Evolutionary conservation across 2,113 vertebrate genomes (phyloP).

Genomic region (Nematolebias whitei): DNA sequence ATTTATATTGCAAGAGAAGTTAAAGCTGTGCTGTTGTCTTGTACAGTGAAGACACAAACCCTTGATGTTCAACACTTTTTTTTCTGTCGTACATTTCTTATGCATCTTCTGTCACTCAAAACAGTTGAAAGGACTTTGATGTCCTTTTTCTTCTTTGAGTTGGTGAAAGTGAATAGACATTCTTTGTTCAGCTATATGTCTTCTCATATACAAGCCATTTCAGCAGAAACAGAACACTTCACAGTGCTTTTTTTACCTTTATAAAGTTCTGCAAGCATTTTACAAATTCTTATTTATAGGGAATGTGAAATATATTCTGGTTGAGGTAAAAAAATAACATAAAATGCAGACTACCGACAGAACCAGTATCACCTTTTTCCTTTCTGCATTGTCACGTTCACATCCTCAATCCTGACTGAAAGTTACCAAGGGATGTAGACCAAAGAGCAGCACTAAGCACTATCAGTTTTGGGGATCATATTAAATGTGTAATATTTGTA

Average conservation of each 20-base stretch:
- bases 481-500: constrained; percentile 50
- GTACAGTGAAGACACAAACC: not conserved
- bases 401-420: constrained; percentile 9
- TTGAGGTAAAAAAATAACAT: too few species aligned
- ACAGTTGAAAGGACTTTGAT: constrained; percentile 10
- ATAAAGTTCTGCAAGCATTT: not conserved
- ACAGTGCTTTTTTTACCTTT: constrained; percentile 12
- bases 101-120: constrained; percentile 25
- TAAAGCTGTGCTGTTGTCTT: not conserved
- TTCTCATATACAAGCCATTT: not conserved
- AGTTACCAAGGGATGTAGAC: constrained; percentile 17
- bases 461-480: constrained; percentile 42
- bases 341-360: not conserved
- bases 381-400: constrained; percentile 30
- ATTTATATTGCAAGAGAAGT: not conserved
- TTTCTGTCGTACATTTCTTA: not conserved
- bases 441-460: constrained; percentile 25
- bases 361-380: not conserved
- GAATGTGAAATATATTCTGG: not conserved
- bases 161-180: constrained; percentile 10
- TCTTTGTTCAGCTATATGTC: constrained; percentile 16
- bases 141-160: constrained; percentile 17
- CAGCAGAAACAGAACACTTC: constrained; percentile 3
- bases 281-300: constrained; percentile 1
- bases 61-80: constrained; percentile 16